Evolutionary conservation across 2,888 invertebrate species (phyloP).

Genomic region (Baronia brevicornis): DNA sequence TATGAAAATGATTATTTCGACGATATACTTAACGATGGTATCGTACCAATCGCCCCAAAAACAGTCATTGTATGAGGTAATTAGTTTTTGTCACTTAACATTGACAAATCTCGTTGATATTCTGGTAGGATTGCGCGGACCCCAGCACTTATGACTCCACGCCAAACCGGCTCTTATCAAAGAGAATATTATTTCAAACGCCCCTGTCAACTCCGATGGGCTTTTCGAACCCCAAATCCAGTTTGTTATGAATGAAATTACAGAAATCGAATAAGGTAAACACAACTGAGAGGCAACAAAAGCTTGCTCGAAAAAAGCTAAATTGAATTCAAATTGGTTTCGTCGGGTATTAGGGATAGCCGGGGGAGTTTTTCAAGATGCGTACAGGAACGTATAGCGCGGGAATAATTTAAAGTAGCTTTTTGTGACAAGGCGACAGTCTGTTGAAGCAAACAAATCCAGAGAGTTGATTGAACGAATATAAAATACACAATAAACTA

Average conservation of each 20-base stretch:
- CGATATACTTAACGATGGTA: conserved; percentile 41
- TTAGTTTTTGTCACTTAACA: conserved; percentile 75
- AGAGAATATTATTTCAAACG: conserved; percentile 76
- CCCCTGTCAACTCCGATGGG: conserved; percentile 72
- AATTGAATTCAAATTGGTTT: conserved; percentile 76
- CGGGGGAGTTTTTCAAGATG: conserved; percentile 65
- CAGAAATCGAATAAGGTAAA: conserved; percentile 76
- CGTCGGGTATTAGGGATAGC: conserved; percentile 72
- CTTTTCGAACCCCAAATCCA: conserved; percentile 72
- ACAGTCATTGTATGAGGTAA: conserved; percentile 64
- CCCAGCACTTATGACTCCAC: conserved; percentile 53
- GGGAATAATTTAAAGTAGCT: conserved; percentile 65
- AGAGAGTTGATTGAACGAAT: conserved; percentile 50
- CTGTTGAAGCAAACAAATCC: conserved; percentile 43
- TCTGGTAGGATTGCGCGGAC: conserved; percentile 44
- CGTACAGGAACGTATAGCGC: conserved; percentile 45
- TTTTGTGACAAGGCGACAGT: conserved; percentile 58
- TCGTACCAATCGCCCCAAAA: conserved; percentile 40
- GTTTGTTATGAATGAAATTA: conserved; percentile 77
- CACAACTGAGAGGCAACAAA: conserved; percentile 74
- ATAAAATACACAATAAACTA: conserved; percentile 34
- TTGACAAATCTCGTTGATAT: conserved; percentile 67
- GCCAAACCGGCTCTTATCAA: conserved; percentile 69
- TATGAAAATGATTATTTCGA: conserved; percentile 8
- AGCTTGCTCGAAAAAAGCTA: conserved; percentile 72